A percentile compares a stretch with the other conserved stretches of the same genome.
Evolutionary conservation across 2,888 invertebrate species (phyloP).

Genomic region (Digitonthophagus gazella): DNA sequence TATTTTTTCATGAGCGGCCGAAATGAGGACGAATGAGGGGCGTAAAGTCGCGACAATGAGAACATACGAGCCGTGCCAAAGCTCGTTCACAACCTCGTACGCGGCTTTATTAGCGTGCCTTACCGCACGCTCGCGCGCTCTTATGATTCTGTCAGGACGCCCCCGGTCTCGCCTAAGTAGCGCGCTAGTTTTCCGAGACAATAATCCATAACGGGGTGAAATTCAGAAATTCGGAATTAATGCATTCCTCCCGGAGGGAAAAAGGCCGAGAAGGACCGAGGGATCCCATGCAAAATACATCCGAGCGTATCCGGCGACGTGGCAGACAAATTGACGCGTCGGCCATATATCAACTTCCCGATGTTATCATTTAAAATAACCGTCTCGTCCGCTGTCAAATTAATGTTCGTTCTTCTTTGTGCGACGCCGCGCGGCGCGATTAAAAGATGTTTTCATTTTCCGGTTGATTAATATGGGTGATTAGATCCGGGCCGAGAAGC

Average conservation of each 20-base stretch:
- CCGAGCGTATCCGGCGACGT: not conserved
- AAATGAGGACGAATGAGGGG: conserved; percentile 46
- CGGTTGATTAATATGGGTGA: not conserved
- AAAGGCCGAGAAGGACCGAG: not conserved
- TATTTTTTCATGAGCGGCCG: conserved; percentile 40
- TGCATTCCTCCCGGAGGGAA: not conserved
- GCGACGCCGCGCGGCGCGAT: not conserved
- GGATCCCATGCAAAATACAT: not conserved
- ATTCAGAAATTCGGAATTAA: not conserved
- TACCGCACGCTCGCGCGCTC: conserved; percentile 36
- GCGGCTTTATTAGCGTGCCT: conserved; percentile 44
- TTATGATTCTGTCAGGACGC: conserved; percentile 31
- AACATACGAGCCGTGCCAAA: conserved; percentile 42
- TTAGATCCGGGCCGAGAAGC: not conserved
- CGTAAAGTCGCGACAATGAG: conserved; percentile 45
- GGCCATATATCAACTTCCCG: not conserved
- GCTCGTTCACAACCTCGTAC: conserved; percentile 38
- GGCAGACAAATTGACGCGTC: not conserved
- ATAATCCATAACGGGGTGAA: not conserved
- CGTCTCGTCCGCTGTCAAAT: not conserved
- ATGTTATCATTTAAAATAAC: not conserved
- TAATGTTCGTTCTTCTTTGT: not conserved
- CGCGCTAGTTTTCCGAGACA: not conserved
- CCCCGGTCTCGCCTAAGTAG: not conserved
- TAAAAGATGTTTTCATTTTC: not conserved